Evolutionary conservation across 2,888 invertebrate genomes (phyloP).

Genomic region (Nasonia oneida): DNA sequence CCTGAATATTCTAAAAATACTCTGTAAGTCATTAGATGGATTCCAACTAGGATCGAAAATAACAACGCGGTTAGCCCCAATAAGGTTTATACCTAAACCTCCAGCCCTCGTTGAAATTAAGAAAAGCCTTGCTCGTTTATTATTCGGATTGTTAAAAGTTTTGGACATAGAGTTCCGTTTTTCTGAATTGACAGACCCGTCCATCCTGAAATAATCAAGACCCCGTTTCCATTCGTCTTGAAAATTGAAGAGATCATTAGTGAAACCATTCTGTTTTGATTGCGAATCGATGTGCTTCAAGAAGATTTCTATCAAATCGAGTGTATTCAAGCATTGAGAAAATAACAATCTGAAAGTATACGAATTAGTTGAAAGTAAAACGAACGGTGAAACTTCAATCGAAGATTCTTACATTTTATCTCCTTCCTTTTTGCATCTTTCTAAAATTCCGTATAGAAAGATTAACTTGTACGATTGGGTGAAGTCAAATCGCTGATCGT

Average conservation of each 20-base stretch:
- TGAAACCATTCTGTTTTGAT: background rate
- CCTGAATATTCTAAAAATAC: conserved; percentile 58
- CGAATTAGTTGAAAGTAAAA: background rate
- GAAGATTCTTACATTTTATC: conserved; percentile 89
- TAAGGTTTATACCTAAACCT: conserved; percentile 84
- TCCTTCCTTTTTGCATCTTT: conserved; percentile 94
- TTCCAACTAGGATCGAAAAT: conserved; percentile 87
- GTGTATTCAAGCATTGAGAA: conserved; percentile 47
- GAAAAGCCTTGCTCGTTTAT: conserved; percentile 46
- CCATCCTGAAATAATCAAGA: conserved; percentile 51
- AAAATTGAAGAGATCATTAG: conserved; percentile 30
- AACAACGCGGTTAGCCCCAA: conserved; percentile 84
- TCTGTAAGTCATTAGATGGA: conserved; percentile 83
- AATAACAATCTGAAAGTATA: conserved; percentile 56
- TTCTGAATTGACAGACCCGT: background rate
- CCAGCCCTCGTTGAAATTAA: conserved; percentile 81
- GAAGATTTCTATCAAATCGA: conserved; percentile 50
- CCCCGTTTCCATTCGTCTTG: conserved; percentile 48
- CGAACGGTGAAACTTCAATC: background rate
- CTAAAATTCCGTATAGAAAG: conserved; percentile 90
- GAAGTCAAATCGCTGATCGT: conserved; percentile 87
- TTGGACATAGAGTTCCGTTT: conserved; percentile 34
- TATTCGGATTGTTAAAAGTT: conserved; percentile 53
- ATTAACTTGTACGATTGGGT: conserved; percentile 88
- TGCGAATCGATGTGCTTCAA: conserved; percentile 19